Evolutionary conservation across 2,113 vertebrate species (phyloP).

Genomic region (Merops nubicus): DNA sequence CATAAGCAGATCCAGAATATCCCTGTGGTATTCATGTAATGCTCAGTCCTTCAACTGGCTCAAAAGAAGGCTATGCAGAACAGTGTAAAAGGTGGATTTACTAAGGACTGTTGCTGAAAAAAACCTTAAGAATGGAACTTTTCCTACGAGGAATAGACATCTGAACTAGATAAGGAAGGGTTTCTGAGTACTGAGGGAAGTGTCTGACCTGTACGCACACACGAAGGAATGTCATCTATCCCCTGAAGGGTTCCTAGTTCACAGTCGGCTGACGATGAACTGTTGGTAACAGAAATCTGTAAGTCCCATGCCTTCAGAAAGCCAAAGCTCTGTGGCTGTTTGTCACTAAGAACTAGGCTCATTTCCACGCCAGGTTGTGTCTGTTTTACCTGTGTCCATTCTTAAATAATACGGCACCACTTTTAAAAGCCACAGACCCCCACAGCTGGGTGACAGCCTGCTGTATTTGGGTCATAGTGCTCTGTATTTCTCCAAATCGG

Average conservation of each 20-base stretch:
- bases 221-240: neutral
- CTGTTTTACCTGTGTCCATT: neutral
- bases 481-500: neutral
- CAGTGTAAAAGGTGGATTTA: neutral
- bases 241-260: neutral
- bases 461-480: neutral
- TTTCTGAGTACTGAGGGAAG: neutral
- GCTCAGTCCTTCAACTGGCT: neutral
- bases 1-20: neutral
- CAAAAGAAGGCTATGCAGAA: neutral
- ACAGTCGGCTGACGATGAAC: neutral
- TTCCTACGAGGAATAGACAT: neutral
- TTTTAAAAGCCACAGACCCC: neutral
- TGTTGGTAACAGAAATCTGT: neutral
- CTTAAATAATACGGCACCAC: neutral
- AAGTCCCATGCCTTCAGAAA: neutral
- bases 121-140: neutral
- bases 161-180: neutral
- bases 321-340: neutral
- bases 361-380: neutral
- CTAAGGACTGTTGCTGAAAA: neutral
- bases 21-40: fast-evolving
- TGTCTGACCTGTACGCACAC: neutral
- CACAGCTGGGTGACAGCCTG: neutral
- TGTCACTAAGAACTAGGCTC: neutral